phyloP scores from a whole-genome alignment of 2,888 invertebrate genomes.

The Athetis lepigone region DNA sequence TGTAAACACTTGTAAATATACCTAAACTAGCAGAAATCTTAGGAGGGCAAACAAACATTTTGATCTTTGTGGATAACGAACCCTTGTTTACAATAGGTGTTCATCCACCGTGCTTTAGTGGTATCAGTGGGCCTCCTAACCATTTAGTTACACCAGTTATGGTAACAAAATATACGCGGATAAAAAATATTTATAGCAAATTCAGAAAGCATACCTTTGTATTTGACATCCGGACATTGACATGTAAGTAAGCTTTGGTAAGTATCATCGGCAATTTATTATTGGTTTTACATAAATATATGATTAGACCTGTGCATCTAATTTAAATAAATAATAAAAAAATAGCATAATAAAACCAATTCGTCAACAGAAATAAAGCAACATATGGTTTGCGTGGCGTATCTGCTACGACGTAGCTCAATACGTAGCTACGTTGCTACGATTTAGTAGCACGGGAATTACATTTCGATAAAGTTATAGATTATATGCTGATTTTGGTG shows the following conservation, averaged over 20 bases:
- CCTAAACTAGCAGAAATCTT: neutral
- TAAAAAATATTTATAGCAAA: constrained; percentile 23
- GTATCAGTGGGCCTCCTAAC: constrained; percentile 37
- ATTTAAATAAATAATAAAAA: neutral
- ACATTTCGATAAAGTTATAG: too few species aligned
- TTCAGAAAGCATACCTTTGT: too few species aligned
- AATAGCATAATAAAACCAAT: neutral
- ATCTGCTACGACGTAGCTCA: constrained; percentile 35
- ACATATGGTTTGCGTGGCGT: constrained; percentile 14
- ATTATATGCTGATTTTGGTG: neutral
- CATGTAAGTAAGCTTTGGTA: too few species aligned
- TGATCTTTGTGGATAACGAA: neutral
- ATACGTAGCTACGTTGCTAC: constrained; percentile 26
- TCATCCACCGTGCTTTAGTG: constrained; percentile 18
- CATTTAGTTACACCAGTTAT: neutral
- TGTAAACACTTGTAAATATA: neutral
- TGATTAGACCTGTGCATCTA: too few species aligned
- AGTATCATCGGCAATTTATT: too few species aligned
- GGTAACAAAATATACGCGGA: neutral
- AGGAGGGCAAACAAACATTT: neutral
- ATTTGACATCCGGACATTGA: too few species aligned
- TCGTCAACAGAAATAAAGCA: neutral
- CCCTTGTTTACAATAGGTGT: neutral
- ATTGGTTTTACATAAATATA: too few species aligned
- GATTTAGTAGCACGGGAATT: constrained; percentile 17